A percentile compares a stretch with the other conserved stretches of the same genome.
These are phyloP conservation scores for Amia ocellicauda DNA, from an alignment of 2,113 vertebrate species.

Conservation along the genomic window DNA sequence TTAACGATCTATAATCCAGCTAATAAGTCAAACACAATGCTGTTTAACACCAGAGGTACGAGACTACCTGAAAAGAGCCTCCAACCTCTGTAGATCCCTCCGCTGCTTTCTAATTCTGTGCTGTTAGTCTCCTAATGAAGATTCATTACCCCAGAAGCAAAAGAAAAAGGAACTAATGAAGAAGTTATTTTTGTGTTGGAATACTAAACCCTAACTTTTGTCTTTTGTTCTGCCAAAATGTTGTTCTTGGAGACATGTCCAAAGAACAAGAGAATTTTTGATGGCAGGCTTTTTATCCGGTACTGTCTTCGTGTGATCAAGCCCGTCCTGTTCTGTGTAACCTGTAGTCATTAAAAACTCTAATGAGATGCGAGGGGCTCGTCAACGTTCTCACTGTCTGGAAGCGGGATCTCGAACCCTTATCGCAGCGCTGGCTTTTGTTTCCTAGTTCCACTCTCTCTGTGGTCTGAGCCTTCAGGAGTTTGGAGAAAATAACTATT, in stretches of 20 bases:
- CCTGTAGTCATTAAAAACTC: not conserved
- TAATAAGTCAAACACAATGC: no score
- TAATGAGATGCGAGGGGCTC: not conserved
- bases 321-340: not conserved
- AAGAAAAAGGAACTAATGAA: no score
- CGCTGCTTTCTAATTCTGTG: no score
- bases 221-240: not conserved
- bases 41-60: no score
- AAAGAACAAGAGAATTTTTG: conserved; percentile 1
- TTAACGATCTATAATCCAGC: no score
- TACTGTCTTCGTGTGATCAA: not conserved
- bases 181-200: conserved; percentile 20
- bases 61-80: no score
- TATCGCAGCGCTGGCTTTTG: no score
- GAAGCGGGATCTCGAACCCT: not conserved
- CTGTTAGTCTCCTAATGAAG: conserved; percentile 45
- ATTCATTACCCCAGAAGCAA: no score
- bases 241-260: conserved; percentile 3
- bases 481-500: no score
- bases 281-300: not conserved
- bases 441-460: no score
- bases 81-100: no score
- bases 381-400: not conserved
- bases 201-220: conserved; percentile 4
- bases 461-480: no score